Conservation (phyloP, 2,113 vertebrate genomes). For the Campylorhamphus procurvoides region DNA sequence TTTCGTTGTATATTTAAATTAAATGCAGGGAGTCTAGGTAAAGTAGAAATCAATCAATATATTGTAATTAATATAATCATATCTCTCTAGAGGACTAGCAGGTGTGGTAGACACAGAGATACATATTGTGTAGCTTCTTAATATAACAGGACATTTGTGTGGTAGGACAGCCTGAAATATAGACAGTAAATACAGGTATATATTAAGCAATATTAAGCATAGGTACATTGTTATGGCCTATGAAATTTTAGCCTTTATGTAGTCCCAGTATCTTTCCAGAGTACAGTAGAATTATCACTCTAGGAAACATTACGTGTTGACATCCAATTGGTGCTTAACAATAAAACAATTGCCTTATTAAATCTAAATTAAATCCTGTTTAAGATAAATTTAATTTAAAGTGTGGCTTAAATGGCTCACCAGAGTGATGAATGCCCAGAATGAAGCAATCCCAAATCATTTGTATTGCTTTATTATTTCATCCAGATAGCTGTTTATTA, state of each 20-base stretch:
- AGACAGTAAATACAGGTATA: background rate
- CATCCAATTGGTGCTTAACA: conserved; percentile 41
- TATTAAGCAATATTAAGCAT: background rate
- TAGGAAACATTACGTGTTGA: conserved; percentile 21
- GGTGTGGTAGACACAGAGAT: background rate
- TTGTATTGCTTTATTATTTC: conserved; percentile 29
- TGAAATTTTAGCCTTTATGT: background rate
- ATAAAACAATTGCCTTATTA: conserved; percentile 65
- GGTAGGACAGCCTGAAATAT: background rate
- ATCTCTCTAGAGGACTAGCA: conserved; percentile 16
- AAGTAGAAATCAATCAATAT: conserved; percentile 60
- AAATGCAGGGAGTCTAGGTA: background rate
- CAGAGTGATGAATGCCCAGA: conserved; percentile 43
- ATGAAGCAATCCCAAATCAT: background rate
- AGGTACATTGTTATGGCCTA: background rate
- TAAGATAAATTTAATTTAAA: conserved; percentile 60
- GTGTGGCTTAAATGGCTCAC: conserved; percentile 32
- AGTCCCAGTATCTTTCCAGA: background rate
- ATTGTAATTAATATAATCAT: conserved; percentile 57
- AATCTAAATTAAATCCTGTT: conserved; percentile 60
- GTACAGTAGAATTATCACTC: background rate
- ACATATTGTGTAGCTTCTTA: background rate
- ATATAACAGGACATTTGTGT: background rate
- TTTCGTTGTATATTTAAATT: conserved; percentile 52
- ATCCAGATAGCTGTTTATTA: conserved; percentile 19